phyloP scores from a whole-genome alignment of 1,140 invertebrate genomes.

The Oryzaephilus surinamensis region DNA sequence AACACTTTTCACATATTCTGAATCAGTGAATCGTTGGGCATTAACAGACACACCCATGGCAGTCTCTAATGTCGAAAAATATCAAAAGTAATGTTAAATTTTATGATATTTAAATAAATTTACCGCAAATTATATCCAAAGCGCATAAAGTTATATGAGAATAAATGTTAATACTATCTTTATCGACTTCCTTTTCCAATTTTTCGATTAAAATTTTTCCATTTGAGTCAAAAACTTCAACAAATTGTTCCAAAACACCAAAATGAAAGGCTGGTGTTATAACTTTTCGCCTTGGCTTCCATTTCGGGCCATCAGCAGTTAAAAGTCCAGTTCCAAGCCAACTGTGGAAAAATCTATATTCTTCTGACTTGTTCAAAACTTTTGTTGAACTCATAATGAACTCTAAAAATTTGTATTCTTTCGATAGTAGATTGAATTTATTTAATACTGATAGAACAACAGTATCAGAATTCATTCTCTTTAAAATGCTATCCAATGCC shows the following conservation, averaged over 20 bases:
- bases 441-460: too few species aligned
- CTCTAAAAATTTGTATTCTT: constrained; percentile 3
- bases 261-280: constrained; percentile 7
- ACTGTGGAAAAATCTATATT: constrained; percentile 1
- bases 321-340: constrained; percentile 7
- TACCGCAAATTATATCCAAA: constrained; percentile 8
- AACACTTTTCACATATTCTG: constrained; percentile 63
- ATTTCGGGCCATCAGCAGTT: constrained; percentile 4
- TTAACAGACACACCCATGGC: constrained; percentile 62
- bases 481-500: too few species aligned
- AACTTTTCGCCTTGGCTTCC: constrained; percentile 5
- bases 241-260: constrained; percentile 3
- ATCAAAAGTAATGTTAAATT: constrained; percentile 44
- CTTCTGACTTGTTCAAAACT: constrained; percentile 3
- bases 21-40: constrained; percentile 56
- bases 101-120: background rate
- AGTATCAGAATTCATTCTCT: too few species aligned
- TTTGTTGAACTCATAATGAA: background rate
- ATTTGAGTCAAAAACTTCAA: constrained; percentile 5
- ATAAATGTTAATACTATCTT: constrained; percentile 3
- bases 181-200: background rate
- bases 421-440: too few species aligned
- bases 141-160: constrained; percentile 2
- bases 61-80: constrained; percentile 68
- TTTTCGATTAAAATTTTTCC: constrained; percentile 1